Evolutionary conservation across 2,797 vertebrate species (phyloP), one percentile per base, ranked within the genome.

Genomic region (Hemibagrus guttatus): DNA sequence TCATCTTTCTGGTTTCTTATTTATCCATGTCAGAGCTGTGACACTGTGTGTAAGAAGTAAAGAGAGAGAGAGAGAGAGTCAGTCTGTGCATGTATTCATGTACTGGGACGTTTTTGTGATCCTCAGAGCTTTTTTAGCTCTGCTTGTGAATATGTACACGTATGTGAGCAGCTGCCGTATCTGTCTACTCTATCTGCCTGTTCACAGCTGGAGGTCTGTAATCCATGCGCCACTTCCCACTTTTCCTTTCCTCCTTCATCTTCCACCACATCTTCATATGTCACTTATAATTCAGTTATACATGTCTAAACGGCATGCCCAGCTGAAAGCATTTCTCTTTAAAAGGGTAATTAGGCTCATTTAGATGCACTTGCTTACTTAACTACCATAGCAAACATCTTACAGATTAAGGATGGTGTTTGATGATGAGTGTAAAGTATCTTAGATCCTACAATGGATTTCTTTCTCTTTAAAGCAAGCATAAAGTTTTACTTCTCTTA

Each of bases 401-500:
- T 89, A 86, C 81, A 92, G 88, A 93, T 94, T 93, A 94, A 88
- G 92, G 91, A 91, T 88, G 76, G 89, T 88, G 89, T 92, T 93
- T 92, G 90, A 91, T 92, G 90, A 91, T 92, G 89, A 91, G 88
- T 91, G 80, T 56, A 81, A 89, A 92, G 86, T 93, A 93, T 92
- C 91, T 92, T 92, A 92, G 89, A 93, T 94, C 91, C 91, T 93
- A 85, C 88, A 87, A 92, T 93, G 89, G 85, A 91, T 91, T 89
- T 90, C 89, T 91, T 64, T 85, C 89, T 93, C 89, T 92, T 91
- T 91, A 90, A 91, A 79, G 9, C 17, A 35, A 78, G 17, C 52
- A 74, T 71, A 85, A 86, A 88, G 88, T 87, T 83, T 87, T 69
- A 86, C 83, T 12, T 90, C 90, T 90, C 80, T 87, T 83, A 83